Conservation (phyloP, 2,888 invertebrate genomes). For the Spicauda simplicius region DNA sequence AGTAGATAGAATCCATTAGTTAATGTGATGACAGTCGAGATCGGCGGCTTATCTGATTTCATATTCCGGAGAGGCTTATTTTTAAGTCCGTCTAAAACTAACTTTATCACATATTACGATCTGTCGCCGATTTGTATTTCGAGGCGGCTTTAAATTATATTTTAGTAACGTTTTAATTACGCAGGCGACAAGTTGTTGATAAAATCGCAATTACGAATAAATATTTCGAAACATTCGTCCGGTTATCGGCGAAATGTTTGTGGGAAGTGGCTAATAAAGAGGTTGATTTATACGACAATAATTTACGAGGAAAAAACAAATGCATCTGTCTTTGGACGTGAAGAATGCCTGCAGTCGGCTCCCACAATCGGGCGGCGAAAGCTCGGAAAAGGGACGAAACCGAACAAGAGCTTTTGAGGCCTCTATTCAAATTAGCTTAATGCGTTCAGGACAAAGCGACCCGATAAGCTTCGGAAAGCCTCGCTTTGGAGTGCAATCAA, state of each 20-base stretch:
- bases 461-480: constrained; percentile 75
- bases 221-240: constrained; percentile 19
- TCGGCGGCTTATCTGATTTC: constrained; percentile 76
- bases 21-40: constrained; percentile 75
- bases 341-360: constrained; percentile 69
- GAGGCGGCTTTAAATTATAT: constrained; percentile 32
- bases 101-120: constrained; percentile 46
- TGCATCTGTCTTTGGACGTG: constrained; percentile 70
- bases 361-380: constrained; percentile 73
- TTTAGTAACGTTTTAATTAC: constrained; percentile 40
- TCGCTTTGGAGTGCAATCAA: constrained; percentile 60
- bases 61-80: constrained; percentile 70
- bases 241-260: constrained; percentile 23
- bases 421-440: constrained; percentile 84
- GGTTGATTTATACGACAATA: constrained; percentile 36
- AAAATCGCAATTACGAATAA: constrained; percentile 32
- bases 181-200: constrained; percentile 42
- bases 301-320: constrained; percentile 45
- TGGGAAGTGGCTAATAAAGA: constrained; percentile 36
- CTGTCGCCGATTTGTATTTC: constrained; percentile 47
- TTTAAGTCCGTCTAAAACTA: constrained; percentile 60
- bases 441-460: constrained; percentile 78
- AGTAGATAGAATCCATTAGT: constrained; percentile 58
- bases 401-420: constrained; percentile 79
- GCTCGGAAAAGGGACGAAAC: constrained; percentile 75